These are phyloP conservation scores for Indicator maculatus DNA, from an alignment of 2,113 vertebrate species.

Conservation along the genomic window DNA sequence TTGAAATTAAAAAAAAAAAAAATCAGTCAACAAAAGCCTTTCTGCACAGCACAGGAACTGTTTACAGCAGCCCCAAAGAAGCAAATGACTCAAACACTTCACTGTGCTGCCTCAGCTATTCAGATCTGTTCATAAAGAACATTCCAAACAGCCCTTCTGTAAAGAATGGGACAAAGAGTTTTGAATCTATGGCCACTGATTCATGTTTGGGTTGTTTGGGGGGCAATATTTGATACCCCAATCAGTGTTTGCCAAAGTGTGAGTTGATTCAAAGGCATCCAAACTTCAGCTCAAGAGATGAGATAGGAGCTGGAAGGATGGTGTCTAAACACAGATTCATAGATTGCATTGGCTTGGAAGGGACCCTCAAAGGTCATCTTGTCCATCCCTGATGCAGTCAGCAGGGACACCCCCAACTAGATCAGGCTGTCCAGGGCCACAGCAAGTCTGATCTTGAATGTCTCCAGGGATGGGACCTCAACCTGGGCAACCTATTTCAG, in stretches of 20 bases:
- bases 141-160: not conserved
- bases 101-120: not conserved
- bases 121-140: not conserved
- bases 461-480: too few species aligned
- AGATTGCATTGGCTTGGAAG: too few species aligned
- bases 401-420: too few species aligned
- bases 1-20: not conserved
- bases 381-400: too few species aligned
- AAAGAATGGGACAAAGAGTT: not conserved
- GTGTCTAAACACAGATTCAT: not conserved
- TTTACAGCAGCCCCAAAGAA: not conserved
- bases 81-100: not conserved
- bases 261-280: not conserved
- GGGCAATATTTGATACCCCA: not conserved
- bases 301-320: not conserved
- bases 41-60: not conserved
- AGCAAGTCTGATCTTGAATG: too few species aligned
- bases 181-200: not conserved
- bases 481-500: too few species aligned
- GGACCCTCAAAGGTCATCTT: too few species aligned
- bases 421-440: too few species aligned
- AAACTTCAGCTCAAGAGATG: not conserved
- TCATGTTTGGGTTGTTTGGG: too few species aligned
- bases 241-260: not conserved
- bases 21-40: not conserved